phyloP scores from a whole-genome alignment of 2,888 invertebrate genomes.

The Amiota mariae region DNA sequence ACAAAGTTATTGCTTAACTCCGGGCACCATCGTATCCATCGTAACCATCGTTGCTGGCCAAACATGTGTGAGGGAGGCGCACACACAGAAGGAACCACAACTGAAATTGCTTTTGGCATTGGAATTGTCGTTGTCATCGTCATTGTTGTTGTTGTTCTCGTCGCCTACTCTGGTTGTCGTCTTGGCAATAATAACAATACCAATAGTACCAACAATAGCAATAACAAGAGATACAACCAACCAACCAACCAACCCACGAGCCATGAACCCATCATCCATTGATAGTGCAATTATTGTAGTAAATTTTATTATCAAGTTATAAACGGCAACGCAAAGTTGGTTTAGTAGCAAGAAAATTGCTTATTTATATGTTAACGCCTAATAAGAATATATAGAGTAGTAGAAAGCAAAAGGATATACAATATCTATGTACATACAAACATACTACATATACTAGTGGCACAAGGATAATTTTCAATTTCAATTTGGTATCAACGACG shows the following conservation, averaged over 20 bases:
- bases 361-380: slow-evolving; percentile 13
- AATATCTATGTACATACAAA: no score
- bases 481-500: slow-evolving; percentile 1
- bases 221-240: not conserved
- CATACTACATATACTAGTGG: not conserved
- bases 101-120: not conserved
- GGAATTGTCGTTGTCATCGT: not conserved
- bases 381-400: slow-evolving; percentile 3
- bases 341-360: slow-evolving; percentile 7
- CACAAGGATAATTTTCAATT: slow-evolving; percentile 11
- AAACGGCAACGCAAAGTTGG: not conserved
- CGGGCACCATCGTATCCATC: no score
- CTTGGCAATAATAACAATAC: not conserved
- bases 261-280: not conserved
- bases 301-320: slow-evolving; percentile 19
- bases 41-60: no score
- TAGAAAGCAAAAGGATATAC: no score
- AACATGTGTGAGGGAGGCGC: not conserved
- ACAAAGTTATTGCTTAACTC: not conserved
- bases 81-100: not conserved
- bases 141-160: not conserved
- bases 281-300: slow-evolving; percentile 15
- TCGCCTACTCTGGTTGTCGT: not conserved
- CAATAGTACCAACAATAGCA: not conserved
- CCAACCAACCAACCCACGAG: no score